Evolutionary conservation across 2,888 invertebrate genomes (phyloP).

Genomic region (Caenorhabditis wallacei): DNA sequence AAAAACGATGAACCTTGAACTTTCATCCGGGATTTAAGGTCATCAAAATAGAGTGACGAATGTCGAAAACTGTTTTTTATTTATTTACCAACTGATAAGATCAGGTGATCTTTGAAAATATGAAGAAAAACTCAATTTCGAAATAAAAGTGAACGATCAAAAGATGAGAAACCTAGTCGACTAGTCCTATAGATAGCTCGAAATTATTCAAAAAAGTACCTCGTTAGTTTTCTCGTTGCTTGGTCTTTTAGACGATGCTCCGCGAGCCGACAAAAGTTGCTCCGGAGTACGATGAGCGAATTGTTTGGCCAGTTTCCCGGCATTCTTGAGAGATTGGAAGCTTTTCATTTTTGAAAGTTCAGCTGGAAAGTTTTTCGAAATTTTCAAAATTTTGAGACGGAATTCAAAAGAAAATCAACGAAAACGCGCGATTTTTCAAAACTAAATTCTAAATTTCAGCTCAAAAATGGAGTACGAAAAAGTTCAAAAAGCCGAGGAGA

Average conservation of each 20-base stretch:
- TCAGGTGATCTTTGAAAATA: background rate
- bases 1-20: background rate
- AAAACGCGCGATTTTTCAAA: background rate
- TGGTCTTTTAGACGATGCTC: background rate
- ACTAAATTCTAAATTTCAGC: background rate
- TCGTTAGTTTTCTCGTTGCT: background rate
- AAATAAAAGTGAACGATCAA: background rate
- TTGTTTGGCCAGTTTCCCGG: background rate
- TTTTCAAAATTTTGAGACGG: background rate
- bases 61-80: background rate
- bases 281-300: background rate
- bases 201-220: background rate
- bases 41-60: conserved; percentile 2
- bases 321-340: background rate
- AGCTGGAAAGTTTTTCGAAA: background rate
- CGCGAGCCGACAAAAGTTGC: background rate
- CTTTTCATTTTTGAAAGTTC: background rate
- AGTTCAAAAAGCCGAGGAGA: conserved; percentile 22
- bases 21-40: background rate
- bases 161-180: too few species aligned
- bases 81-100: background rate
- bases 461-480: conserved; percentile 11
- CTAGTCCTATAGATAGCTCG: too few species aligned
- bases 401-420: background rate
- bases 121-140: background rate